Conservation (phyloP, 2,113 vertebrate genomes). For the Puffinus mauretanicus region DNA sequence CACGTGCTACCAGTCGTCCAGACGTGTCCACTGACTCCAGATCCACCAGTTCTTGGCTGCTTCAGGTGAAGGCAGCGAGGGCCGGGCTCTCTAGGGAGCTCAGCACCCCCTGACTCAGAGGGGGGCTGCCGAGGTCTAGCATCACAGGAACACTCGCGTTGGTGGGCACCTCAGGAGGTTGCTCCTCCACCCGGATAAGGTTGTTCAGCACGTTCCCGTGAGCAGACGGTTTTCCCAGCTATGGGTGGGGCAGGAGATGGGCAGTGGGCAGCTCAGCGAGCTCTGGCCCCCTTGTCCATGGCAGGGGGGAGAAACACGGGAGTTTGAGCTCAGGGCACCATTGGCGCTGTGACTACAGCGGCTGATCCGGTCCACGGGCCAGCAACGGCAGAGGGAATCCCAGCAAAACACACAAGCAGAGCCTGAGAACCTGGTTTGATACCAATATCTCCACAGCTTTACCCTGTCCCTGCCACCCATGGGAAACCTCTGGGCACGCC, state of each 20-base stretch:
- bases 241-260: background rate
- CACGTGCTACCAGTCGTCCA: background rate
- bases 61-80: accelerated
- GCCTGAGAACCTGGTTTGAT: background rate
- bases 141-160: too few species aligned
- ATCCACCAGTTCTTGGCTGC: background rate
- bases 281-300: background rate
- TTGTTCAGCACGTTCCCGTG: background rate
- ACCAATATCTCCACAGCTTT: background rate
- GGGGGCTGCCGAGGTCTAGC: background rate
- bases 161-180: accelerated
- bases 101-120: background rate
- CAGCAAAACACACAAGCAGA: background rate
- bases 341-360: accelerated
- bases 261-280: background rate
- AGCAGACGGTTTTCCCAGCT: background rate
- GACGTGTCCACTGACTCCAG: background rate
- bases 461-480: background rate
- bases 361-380: accelerated
- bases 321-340: background rate
- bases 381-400: background rate
- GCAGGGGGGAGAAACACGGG: background rate
- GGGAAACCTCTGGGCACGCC: accelerated
- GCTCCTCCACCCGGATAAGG: background rate
- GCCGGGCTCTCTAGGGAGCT: accelerated